Percentiles rank a stretch among this genome's conserved stretches.
These are phyloP conservation scores for Okamejei kenojei DNA, from an alignment of 2,797 vertebrate genomes.

Conservation along the genomic window DNA sequence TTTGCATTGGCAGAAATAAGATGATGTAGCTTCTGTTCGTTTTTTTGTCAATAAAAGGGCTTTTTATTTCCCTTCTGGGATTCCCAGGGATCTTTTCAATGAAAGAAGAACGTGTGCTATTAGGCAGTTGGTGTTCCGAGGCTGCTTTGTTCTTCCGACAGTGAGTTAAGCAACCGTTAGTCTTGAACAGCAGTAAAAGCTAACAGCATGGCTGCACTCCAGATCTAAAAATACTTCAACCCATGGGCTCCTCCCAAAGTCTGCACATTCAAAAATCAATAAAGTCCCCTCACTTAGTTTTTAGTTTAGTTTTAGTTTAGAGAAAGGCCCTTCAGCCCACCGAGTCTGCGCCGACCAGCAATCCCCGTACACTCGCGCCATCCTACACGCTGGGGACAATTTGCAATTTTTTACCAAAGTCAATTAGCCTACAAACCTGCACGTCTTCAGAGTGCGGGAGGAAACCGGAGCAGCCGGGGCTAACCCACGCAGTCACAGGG, in stretches of 20 bases:
- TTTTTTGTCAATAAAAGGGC: neutral
- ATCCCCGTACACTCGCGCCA: too few relatives aligned
- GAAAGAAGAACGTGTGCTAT: conserved; percentile 40
- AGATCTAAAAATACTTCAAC: conserved; percentile 43
- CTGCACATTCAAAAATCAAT: conserved; percentile 48
- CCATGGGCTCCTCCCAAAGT: conserved; percentile 39
- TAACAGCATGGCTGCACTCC: conserved; percentile 47
- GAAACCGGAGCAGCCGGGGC: too few relatives aligned
- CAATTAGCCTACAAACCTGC: too few relatives aligned
- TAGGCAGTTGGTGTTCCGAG: conserved; percentile 41
- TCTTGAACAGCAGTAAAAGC: conserved; percentile 47
- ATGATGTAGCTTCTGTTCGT: neutral
- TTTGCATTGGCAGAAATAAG: neutral
- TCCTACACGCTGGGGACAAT: too few relatives aligned
- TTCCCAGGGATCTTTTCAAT: conserved; percentile 35
- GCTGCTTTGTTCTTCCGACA: conserved; percentile 43
- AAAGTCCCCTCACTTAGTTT: conserved; percentile 46
- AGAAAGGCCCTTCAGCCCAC: too few relatives aligned
- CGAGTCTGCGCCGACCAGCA: too few relatives aligned
- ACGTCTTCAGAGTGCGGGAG: too few relatives aligned
- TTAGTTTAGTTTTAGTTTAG: too few relatives aligned
- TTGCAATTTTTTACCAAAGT: too few relatives aligned
- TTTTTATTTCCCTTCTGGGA: neutral
- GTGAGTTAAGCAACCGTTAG: conserved; percentile 52
- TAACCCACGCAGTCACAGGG: too few relatives aligned